These are phyloP conservation scores for Lutraria lutraria DNA, from an alignment of 2,888 invertebrate genomes.

Conservation along the genomic window DNA sequence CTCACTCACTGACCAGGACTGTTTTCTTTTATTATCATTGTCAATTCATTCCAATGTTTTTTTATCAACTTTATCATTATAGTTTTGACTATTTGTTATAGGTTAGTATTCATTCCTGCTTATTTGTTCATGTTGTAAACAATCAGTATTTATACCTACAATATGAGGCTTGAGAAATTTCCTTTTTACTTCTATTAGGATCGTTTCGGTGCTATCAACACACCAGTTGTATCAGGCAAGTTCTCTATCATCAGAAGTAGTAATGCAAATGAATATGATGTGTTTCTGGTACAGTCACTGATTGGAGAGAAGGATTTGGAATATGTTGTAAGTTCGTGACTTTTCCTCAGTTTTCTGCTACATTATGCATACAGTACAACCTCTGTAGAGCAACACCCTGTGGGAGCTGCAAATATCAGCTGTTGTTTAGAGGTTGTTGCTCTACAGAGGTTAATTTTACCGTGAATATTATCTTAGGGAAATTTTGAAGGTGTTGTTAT, in stretches of 20 bases:
- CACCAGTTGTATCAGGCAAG: neutral
- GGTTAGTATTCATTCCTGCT: too few species aligned
- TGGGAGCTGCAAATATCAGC: too few species aligned
- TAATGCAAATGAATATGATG: neutral
- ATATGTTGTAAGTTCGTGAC: conserved; percentile 28
- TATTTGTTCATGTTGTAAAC: too few species aligned
- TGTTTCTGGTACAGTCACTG: neutral
- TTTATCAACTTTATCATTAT: neutral
- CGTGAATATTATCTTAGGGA: too few species aligned
- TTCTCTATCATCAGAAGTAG: neutral
- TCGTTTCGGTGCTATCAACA: neutral
- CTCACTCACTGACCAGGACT: too few species aligned
- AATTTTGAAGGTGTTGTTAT: too few species aligned
- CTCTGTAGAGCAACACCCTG: too few species aligned
- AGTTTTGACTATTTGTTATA: neutral
- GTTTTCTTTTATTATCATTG: neutral
- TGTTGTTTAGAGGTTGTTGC: too few species aligned
- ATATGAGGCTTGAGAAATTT: neutral
- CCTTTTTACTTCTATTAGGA: neutral
- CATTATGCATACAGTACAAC: neutral
- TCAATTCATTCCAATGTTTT: neutral
- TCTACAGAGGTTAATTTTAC: too few species aligned
- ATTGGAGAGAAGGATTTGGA: neutral
- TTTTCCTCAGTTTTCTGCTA: neutral
- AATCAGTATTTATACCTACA: too few species aligned